Conservation (phyloP, 2,888 invertebrate species). For the Dasysyrphus tricinctus region DNA sequence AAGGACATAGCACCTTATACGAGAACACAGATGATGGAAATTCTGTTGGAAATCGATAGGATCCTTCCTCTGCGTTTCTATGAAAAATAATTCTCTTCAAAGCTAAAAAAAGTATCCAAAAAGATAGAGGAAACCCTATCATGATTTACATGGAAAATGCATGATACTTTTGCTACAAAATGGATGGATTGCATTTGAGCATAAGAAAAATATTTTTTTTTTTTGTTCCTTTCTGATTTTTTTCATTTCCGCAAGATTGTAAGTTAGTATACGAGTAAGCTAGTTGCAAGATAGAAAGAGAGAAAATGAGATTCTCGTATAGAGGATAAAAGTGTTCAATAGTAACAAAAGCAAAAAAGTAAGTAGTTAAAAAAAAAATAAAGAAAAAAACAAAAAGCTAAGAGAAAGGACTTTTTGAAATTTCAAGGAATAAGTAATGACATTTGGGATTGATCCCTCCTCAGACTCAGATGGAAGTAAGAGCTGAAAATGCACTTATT, state of each 20-base stretch:
- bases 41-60: slow-evolving; percentile 57
- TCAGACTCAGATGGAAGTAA: slow-evolving; percentile 45
- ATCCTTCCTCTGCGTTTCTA: slow-evolving; percentile 33
- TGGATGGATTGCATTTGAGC: slow-evolving; percentile 56
- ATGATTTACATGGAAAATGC: slow-evolving; percentile 75
- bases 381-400: neutral
- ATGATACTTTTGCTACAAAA: slow-evolving; percentile 69
- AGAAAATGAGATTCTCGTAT: slow-evolving; percentile 18
- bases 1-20: slow-evolving; percentile 41
- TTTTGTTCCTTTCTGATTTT: neutral
- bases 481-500: slow-evolving; percentile 71
- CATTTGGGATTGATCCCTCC: slow-evolving; percentile 73
- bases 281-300: slow-evolving; percentile 11
- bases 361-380: slow-evolving; percentile 25
- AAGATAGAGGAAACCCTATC: slow-evolving; percentile 51
- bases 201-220: slow-evolving; percentile 4
- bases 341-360: neutral
- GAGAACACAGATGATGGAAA: slow-evolving; percentile 40
- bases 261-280: neutral
- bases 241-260: slow-evolving; percentile 3
- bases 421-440: slow-evolving; percentile 72
- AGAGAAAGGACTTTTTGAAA: slow-evolving; percentile 41
- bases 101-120: slow-evolving; percentile 24
- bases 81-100: slow-evolving; percentile 22
- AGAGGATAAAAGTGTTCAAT: slow-evolving; percentile 49